Evolutionary conservation across 2,888 invertebrate species (phyloP).

Genomic region (Synergus umbraculus): DNA sequence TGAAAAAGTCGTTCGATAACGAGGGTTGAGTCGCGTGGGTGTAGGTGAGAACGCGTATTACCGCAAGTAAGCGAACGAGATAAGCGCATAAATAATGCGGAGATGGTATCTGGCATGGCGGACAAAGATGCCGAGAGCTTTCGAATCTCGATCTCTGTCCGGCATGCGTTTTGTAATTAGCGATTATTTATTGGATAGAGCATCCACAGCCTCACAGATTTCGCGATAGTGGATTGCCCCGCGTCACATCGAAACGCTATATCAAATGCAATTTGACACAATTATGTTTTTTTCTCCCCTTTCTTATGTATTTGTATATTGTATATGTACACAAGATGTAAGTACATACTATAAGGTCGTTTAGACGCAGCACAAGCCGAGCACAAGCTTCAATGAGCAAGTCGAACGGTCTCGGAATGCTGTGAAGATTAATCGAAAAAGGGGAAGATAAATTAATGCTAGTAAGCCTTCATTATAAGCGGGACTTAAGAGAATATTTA

Average conservation of each 20-base stretch:
- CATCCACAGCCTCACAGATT: slow-evolving; percentile 43
- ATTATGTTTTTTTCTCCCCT: slow-evolving; percentile 50
- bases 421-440: not conserved
- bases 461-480: not conserved
- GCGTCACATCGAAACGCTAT: slow-evolving; percentile 44
- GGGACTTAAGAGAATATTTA: not conserved
- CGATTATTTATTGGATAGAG: slow-evolving; percentile 53
- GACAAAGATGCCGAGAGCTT: slow-evolving; percentile 48
- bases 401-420: slow-evolving; percentile 2
- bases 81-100: slow-evolving; percentile 48
- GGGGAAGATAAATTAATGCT: not conserved
- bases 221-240: slow-evolving; percentile 41
- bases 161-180: slow-evolving; percentile 53
- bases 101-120: slow-evolving; percentile 42
- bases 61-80: slow-evolving; percentile 41
- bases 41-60: slow-evolving; percentile 9
- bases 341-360: slow-evolving; percentile 45
- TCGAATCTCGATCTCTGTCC: slow-evolving; percentile 28
- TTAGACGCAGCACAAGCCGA: slow-evolving; percentile 47
- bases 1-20: not conserved
- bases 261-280: slow-evolving; percentile 60
- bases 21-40: not conserved
- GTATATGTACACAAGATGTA: too few relatives aligned
- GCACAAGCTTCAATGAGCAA: slow-evolving; percentile 46
- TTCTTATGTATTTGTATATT: not conserved